Evolutionary conservation across 1,140 invertebrate genomes (phyloP).

Genomic region (Diachasmimorpha longicaudata): DNA sequence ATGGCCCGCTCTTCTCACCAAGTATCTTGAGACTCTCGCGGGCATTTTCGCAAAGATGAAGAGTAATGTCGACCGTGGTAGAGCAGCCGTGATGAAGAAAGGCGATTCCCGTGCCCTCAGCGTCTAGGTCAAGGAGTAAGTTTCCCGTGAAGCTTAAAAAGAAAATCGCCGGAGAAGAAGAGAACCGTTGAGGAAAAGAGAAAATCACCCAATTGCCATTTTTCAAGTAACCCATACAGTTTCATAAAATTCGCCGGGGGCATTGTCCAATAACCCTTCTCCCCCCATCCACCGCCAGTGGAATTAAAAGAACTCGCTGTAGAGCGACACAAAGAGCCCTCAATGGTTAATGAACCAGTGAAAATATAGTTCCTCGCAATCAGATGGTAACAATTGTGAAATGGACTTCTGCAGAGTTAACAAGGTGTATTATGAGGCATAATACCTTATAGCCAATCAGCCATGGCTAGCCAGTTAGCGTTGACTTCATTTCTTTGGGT

Average conservation of each 20-base stretch:
- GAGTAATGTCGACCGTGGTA: not conserved
- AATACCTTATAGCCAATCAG: not conserved
- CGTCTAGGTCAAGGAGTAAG: not conserved
- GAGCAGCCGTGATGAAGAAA: not conserved
- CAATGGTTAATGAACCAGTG: too few relatives aligned
- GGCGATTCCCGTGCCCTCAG: not conserved
- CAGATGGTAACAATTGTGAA: too few relatives aligned
- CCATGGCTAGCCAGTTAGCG: not conserved
- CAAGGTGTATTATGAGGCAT: not conserved
- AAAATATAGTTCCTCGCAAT: too few relatives aligned
- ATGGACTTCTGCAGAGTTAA: too few relatives aligned
- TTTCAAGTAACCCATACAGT: not conserved
- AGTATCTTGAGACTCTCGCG: not conserved
- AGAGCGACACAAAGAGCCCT: too few relatives aligned
- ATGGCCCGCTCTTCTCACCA: not conserved
- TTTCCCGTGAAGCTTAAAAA: not conserved
- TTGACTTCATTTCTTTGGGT: not conserved
- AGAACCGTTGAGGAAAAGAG: not conserved
- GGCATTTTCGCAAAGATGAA: conserved; percentile 2
- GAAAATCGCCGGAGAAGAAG: not conserved
- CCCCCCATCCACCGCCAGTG: too few relatives aligned
- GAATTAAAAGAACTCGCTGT: too few relatives aligned
- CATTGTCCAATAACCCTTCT: too few relatives aligned
- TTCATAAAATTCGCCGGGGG: too few relatives aligned
- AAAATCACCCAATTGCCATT: not conserved